phyloP scores from a whole-genome alignment of 2,797 vertebrate genomes.

The Melopsittacus undulatus region DNA sequence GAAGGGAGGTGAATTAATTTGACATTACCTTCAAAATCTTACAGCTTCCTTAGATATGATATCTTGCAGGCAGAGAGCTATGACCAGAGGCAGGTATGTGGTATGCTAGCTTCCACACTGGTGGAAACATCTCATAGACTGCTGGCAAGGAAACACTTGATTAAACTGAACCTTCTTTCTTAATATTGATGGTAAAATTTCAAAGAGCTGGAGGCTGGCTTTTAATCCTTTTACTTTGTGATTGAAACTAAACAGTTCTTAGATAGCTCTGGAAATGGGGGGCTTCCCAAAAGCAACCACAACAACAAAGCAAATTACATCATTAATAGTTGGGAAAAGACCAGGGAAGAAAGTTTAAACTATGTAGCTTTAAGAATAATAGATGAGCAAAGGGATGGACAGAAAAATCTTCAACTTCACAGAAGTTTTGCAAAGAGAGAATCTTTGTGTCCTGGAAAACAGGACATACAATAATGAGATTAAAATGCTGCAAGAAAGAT shows the following conservation, averaged over 20 bases:
- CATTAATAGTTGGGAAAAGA: not conserved
- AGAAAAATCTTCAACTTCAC: not conserved
- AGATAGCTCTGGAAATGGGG: not conserved
- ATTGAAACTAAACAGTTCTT: not conserved
- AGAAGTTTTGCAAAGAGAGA: not conserved
- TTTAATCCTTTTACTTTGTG: not conserved
- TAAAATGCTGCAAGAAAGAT: not conserved
- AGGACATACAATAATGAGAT: not conserved
- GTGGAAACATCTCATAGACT: not conserved
- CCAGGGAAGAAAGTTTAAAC: not conserved
- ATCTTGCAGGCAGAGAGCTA: not conserved
- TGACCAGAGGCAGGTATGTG: not conserved
- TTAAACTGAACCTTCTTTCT: not conserved
- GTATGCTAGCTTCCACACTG: not conserved
- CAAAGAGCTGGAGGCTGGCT: not conserved
- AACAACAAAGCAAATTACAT: not conserved
- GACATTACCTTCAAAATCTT: not conserved
- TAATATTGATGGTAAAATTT: not conserved
- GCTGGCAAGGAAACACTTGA: not conserved
- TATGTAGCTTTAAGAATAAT: not conserved
- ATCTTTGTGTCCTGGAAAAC: not conserved
- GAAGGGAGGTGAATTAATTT: not conserved
- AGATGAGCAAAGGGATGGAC: not conserved
- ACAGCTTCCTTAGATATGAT: not conserved
- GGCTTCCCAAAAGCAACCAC: not conserved